Conservation (phyloP, 2,797 vertebrate genomes). For the Brachyrhaphis roseni region DNA sequence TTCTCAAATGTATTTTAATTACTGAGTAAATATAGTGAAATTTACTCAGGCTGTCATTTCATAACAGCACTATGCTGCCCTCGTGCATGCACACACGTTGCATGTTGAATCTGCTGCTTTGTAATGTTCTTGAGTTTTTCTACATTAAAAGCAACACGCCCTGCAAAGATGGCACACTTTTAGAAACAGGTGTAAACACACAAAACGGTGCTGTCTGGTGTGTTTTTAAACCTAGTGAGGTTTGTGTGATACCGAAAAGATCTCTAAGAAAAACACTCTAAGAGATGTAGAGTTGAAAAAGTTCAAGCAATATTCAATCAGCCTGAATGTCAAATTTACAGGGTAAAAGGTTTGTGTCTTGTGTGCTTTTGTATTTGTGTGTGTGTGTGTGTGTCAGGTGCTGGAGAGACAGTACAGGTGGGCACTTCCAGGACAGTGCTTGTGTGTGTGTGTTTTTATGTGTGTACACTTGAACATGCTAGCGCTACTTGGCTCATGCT, state of each 20-base stretch:
- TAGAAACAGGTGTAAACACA: background rate
- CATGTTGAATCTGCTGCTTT: conserved; percentile 23
- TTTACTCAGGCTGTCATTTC: background rate
- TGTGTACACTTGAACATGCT: conserved; percentile 44
- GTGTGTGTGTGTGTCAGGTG: conserved; percentile 13
- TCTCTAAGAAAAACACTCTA: conserved; percentile 11
- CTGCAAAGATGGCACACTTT: conserved; percentile 19
- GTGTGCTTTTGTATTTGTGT: conserved; percentile 19
- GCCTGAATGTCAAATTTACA: conserved; percentile 41
- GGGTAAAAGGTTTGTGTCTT: conserved; percentile 40
- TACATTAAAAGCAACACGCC: conserved; percentile 28
- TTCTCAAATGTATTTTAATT: background rate
- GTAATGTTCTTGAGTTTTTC: conserved; percentile 22
- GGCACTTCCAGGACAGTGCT: conserved; percentile 11
- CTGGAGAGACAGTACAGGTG: conserved; percentile 33
- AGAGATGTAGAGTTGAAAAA: conserved; percentile 10
- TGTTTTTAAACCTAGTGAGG: conserved; percentile 26
- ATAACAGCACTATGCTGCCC: background rate
- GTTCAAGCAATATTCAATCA: conserved; percentile 21
- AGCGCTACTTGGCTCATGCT: conserved; percentile 70
- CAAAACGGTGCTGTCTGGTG: conserved; percentile 2
- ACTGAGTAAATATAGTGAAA: background rate
- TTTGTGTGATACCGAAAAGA: conserved; percentile 17
- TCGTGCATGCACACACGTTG: conserved; percentile 26
- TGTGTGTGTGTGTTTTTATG: conserved; percentile 22